Evolutionary conservation across 2,797 vertebrate genomes (phyloP), one percentile per base, ranked within the genome.

Genomic region (Rhinella marina): DNA sequence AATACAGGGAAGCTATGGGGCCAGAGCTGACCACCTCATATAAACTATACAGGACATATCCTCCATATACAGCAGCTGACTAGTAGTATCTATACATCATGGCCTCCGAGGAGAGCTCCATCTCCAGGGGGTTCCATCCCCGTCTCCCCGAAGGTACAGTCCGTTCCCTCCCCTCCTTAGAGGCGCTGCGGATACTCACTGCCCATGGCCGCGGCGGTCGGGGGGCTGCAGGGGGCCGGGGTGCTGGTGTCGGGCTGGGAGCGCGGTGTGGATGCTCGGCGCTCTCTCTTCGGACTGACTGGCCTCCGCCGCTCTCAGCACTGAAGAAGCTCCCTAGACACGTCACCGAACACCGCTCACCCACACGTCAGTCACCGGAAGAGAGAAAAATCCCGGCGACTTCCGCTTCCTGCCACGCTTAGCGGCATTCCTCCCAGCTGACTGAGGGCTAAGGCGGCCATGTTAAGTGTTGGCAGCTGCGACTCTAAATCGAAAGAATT

Each of bases 331-430:
- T 2, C 85, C 72, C 81, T 64, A 87, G 95, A 96, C 95, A 96
- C 95, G 95, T 96, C 95, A 96, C 94, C 93, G 56, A 41, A 88
- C 70, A 81, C 82, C 19, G 79, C n/a, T 50, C 84, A 64, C 21
- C 64, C 23, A 32, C 82, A 83, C 85, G 27, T 81, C 59, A 61
- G 17, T 81, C 29, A 29, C 52, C 59, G 59, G 59, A 75, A 76
- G 48, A 78, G 61, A 54, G 25, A 12, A 23, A 29, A 23, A 29
- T 75, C 59, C 89, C 79, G 82, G 90, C 64, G 14, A 57, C 89
- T 95, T 95, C 95, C 94, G 94, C 92, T 95, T 95, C 95, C 95
- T 95, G 95, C 95, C 95, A 95, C 95, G 94, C 93, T 90, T 78
- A 89, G 27, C 11, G 23, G 50, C 82, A 52, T 88, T 61, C 82